Evolutionary conservation across 2,113 vertebrate genomes (phyloP), one percentile per base, ranked within the genome.

Genomic region (Pimephales promelas): DNA sequence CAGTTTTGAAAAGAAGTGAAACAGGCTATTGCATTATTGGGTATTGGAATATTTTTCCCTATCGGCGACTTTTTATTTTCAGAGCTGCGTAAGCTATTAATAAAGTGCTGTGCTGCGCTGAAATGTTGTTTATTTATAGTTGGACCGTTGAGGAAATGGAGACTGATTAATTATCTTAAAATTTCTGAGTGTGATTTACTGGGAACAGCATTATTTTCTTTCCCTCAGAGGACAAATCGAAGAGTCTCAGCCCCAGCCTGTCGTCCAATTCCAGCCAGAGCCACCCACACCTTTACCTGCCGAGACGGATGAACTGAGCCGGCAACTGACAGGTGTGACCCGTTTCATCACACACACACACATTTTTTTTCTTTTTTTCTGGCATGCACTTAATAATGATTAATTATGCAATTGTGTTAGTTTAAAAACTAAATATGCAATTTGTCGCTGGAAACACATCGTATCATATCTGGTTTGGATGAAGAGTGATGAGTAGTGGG

Each of bases 251-350:
- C 22, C 72, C 11, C 24, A 10, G 52, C 72, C 76, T 54, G 79
- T 10, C 34, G 20, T 22, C 34, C 66, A 36, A 45, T 5, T 5
- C 11, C 24, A 2, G 22, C 45, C 24, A 40, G 45, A 76, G 1
- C 59, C 10, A 11, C 20, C 18, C 22, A 40, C 73, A 52, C 75
- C 70, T 70, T 16, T 79, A 31, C 2, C 24, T 2, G 24, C 49
- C 26, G 79, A 56, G 54, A 72, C 54, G n/a, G 61, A 43, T 34
- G 85, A 83, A 74, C 49, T 74, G 74, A 86, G 47, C 43, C 57
- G 43, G 20, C 72, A 86, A 71, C 76, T 86, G 52, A 85, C 87
- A 81, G 83, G 87, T 86, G 14, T 26, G 59, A 71, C 34, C 26
- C 11, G 4, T 82, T 80, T 64, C 56, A 70, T 84, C 40, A 34